phyloP scores from a whole-genome alignment of 64 coral and sea anemone species.

The Montipora foliosa region DNA sequence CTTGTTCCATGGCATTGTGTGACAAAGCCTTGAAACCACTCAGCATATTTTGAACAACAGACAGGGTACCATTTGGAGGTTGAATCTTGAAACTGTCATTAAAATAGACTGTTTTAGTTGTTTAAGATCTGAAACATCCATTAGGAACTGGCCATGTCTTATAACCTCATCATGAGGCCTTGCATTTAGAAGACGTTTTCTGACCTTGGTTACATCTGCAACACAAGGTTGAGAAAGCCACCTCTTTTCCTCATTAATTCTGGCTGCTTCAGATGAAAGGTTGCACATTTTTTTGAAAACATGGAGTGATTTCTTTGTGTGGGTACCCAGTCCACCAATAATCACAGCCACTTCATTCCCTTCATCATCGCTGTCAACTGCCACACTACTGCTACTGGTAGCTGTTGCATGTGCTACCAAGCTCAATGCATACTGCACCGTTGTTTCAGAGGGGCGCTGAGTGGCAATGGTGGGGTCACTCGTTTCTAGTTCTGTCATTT shows the following conservation, averaged over 20 bases:
- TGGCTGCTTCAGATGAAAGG: too few species aligned
- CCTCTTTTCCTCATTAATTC: neutral
- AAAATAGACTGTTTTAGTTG: neutral
- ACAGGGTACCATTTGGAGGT: neutral
- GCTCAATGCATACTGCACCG: too few species aligned
- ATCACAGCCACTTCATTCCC: neutral
- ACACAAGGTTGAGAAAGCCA: neutral
- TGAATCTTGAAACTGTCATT: slow-evolving; percentile 23
- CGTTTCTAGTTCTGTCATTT: too few species aligned
- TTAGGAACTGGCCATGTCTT: too few species aligned
- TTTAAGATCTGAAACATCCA: neutral
- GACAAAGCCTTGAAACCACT: too few species aligned
- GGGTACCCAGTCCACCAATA: neutral
- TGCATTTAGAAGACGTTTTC: too few species aligned
- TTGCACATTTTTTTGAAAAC: neutral
- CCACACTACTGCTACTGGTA: too few species aligned
- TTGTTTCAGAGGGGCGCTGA: neutral
- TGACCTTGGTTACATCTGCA: neutral
- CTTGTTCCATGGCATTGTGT: too few species aligned
- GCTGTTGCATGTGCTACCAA: too few species aligned
- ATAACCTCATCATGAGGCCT: too few species aligned
- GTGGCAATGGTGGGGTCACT: neutral
- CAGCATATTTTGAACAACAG: too few species aligned
- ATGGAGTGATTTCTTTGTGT: neutral
- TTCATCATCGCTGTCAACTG: neutral